These are phyloP conservation scores for Schizothorax lantsangensis DNA, from an alignment of 2,797 vertebrate species.

Conservation along the genomic window DNA sequence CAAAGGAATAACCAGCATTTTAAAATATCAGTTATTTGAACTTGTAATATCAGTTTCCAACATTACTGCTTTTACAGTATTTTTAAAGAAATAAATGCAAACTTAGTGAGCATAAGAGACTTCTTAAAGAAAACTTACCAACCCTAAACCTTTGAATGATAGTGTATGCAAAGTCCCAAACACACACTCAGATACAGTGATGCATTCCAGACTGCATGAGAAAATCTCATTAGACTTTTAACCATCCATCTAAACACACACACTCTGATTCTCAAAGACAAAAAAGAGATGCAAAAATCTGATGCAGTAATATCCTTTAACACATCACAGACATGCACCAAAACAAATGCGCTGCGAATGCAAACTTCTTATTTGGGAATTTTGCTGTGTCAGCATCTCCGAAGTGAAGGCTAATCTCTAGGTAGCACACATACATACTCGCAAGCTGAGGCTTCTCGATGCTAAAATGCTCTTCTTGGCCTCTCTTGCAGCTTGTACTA, in stretches of 20 bases:
- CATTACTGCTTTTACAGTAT: background rate
- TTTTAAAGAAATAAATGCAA: background rate
- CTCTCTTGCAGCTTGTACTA: slow-evolving; percentile 39
- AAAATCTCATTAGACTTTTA: background rate
- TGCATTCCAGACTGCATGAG: background rate
- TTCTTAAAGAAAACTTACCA: no score
- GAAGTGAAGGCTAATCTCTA: slow-evolving; percentile 76
- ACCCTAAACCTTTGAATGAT: background rate
- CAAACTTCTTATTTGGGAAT: slow-evolving; percentile 71
- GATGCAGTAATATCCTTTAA: slow-evolving; percentile 45
- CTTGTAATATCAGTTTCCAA: background rate
- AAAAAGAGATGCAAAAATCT: slow-evolving; percentile 31
- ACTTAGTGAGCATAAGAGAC: background rate
- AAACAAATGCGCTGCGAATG: slow-evolving; percentile 68
- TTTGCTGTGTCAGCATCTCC: slow-evolving; percentile 73
- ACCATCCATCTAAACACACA: background rate
- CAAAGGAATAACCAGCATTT: background rate
- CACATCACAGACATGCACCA: slow-evolving; percentile 29
- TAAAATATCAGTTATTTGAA: background rate
- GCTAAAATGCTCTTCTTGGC: slow-evolving; percentile 42
- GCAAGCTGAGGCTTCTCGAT: slow-evolving; percentile 49
- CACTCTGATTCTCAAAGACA: background rate
- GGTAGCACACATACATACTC: slow-evolving; percentile 58
- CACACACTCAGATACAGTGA: background rate
- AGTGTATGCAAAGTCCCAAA: background rate